Base-by-base conservation (phyloP, 2,888 invertebrate genomes). In the Tetropium fuscum region DNA sequence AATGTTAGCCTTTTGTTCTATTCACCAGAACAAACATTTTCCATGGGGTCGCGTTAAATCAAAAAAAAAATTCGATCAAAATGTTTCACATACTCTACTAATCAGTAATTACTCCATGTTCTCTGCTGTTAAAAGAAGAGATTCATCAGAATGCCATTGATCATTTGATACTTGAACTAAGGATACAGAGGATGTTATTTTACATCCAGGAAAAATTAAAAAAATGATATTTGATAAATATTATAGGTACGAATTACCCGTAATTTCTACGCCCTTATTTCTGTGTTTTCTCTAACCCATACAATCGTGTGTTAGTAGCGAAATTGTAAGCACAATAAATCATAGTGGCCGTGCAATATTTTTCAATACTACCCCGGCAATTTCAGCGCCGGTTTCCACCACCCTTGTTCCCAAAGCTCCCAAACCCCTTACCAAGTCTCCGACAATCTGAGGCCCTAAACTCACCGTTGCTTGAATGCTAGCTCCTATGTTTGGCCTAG, bases 341-440 rank as follows among this genome's bases (percentile, higher is more conserved):
- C 34, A 60, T 7, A 72, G 54, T 3, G 72, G 72, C 34, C 64
- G 58, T 5, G 64, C 55, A 5, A 73, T 60, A 54, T 59, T 73
- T 49, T 65, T 73, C 19, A 72, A 44, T 4, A 82, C 76, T 64
- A 75, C 77, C 45, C 76, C 77, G 18, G 81, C 81, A 48, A 81
- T 72, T 66, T 76, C 73, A 25, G 77, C 76, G 16, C 81, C 80
- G 5, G 79, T 78, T 62, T 74, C 70, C 44, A 80, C 73, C 5
- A 80, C 78, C 59, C 73, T 76, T 6, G 65, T 64, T 3, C 77
- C 74, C 20, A 76, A 53, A 61, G 68, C 70, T 40, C 69, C 71
- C 30, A 76, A 64, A 32, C 74, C 69, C 40, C 71, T 71, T 8
- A 76, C 73, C 5, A 78, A 51, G 19, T 73, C 70, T n/a, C 58